Conservation (phyloP, 2,888 invertebrate genomes). For the Augochlorella aurata region DNA sequence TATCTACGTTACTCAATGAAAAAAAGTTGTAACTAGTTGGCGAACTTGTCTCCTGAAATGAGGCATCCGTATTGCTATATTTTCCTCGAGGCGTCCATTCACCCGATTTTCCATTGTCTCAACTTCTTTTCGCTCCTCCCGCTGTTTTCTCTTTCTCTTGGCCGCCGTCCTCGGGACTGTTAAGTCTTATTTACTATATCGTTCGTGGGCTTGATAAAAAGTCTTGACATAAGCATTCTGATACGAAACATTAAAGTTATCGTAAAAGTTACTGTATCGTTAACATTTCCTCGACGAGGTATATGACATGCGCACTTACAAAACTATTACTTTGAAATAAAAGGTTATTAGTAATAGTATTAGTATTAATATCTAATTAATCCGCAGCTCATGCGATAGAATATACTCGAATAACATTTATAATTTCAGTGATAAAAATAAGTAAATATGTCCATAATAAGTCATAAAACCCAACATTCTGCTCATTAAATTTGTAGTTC, state of each 20-base stretch:
- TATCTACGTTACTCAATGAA: conserved; percentile 66
- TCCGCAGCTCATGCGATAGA: no score
- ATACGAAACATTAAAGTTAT: neutral
- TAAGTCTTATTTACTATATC: neutral
- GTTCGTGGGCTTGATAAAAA: neutral
- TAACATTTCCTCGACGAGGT: no score
- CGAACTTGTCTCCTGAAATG: conserved; percentile 60
- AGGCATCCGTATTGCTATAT: conserved; percentile 49
- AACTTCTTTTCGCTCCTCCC: neutral
- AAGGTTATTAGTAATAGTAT: no score
- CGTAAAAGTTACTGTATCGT: no score
- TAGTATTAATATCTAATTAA: no score
- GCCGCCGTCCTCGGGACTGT: neutral
- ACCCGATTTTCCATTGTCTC: conserved; percentile 31
- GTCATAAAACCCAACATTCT: no score
- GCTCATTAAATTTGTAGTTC: no score
- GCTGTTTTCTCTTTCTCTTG: neutral
- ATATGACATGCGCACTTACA: no score
- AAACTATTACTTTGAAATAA: no score
- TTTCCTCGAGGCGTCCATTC: conserved; percentile 34
- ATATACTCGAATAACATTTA: no score
- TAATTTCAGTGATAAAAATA: no score
- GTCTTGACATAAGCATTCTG: neutral
- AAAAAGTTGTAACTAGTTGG: conserved; percentile 73
- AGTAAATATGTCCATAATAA: no score